Conservation (phyloP, 1,140 invertebrate genomes). For the Spodoptera litura region DNA sequence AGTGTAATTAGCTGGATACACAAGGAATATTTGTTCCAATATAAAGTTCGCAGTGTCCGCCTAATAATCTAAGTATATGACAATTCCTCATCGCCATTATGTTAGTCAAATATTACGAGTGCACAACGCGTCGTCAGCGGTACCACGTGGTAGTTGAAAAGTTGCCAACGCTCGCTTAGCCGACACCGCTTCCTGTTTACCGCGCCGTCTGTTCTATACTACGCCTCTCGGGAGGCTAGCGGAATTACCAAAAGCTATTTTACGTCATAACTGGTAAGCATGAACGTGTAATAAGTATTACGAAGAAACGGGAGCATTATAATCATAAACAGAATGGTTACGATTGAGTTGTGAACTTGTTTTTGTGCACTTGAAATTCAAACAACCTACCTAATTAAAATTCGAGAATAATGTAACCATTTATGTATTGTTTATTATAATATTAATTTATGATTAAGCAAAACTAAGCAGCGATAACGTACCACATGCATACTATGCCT, state of each 20-base stretch:
- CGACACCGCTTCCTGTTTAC: conserved; percentile 75
- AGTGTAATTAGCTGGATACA: not conserved
- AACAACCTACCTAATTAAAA: too few relatives aligned
- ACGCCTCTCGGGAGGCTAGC: conserved; percentile 24
- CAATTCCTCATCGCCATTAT: conserved; percentile 30
- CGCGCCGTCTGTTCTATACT: conserved; percentile 50
- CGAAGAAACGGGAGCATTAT: conserved; percentile 25
- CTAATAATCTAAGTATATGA: not conserved
- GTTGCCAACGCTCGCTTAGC: conserved; percentile 68
- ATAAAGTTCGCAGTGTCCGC: not conserved
- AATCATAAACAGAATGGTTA: not conserved
- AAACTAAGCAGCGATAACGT: too few relatives aligned
- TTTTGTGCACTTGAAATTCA: too few relatives aligned
- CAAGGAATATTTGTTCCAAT: not conserved
- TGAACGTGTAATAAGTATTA: conserved; percentile 25
- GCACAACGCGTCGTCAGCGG: conserved; percentile 39
- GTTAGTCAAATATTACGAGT: conserved; percentile 26
- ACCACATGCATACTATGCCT: too few relatives aligned
- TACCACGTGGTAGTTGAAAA: conserved; percentile 64
- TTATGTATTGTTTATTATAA: too few relatives aligned
- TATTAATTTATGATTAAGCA: too few relatives aligned
- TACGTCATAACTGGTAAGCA: conserved; percentile 47
- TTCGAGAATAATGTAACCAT: too few relatives aligned
- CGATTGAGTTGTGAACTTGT: too few relatives aligned
- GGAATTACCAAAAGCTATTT: conserved; percentile 49